Conservation (phyloP, 2,888 invertebrate species). For the Limnephilus rhombicus region DNA sequence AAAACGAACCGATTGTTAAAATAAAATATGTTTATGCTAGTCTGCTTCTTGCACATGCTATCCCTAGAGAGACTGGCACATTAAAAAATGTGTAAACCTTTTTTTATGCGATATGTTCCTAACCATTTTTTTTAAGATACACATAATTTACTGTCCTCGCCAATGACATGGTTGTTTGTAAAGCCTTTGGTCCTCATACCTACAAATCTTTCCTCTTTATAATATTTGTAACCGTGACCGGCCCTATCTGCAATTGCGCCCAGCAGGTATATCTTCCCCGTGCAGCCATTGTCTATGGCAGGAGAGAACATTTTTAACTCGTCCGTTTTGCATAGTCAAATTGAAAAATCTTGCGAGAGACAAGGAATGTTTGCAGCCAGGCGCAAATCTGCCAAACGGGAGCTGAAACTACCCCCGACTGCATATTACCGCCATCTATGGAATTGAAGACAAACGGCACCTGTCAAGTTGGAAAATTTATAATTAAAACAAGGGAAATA, state of each 20-base stretch:
- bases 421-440: not conserved
- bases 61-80: too few species aligned
- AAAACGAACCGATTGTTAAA: too few species aligned
- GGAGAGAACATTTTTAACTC: constrained; percentile 42
- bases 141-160: too few species aligned
- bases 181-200: too few species aligned
- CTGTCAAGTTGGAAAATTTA: not conserved
- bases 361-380: not conserved
- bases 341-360: constrained; percentile 38
- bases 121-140: too few species aligned
- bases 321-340: constrained; percentile 40
- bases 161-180: too few species aligned
- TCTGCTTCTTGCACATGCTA: too few species aligned
- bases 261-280: constrained; percentile 5
- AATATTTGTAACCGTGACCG: not conserved
- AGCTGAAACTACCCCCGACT: constrained; percentile 12
- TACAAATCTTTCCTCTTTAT: not conserved
- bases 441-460: not conserved
- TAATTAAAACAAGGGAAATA: not conserved
- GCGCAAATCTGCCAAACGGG: not conserved
- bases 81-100: too few species aligned
- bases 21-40: too few species aligned
- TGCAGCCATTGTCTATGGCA: constrained; percentile 17
- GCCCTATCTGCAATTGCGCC: not conserved
- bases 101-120: too few species aligned